These are phyloP conservation scores for Rhingia rostrata DNA, from an alignment of 2,888 invertebrate genomes.

Conservation along the genomic window DNA sequence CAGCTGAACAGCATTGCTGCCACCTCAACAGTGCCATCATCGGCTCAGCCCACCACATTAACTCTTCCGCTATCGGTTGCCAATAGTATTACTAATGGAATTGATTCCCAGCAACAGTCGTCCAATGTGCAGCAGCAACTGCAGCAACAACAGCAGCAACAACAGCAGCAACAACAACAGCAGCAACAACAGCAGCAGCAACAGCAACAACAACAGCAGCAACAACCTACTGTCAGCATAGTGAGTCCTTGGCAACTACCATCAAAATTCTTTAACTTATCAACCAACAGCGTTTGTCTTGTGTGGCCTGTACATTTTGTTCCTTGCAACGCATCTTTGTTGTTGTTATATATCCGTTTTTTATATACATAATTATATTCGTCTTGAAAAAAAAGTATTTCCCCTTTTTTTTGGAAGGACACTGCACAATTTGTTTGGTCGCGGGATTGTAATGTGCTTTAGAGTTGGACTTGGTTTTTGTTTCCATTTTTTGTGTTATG, in stretches of 20 bases:
- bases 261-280: conserved; percentile 58
- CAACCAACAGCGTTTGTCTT: conserved; percentile 67
- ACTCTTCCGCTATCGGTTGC: conserved; percentile 75
- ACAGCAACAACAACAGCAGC: conserved; percentile 74
- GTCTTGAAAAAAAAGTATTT: conserved; percentile 39
- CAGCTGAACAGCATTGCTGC: conserved; percentile 69
- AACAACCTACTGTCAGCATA: conserved; percentile 81
- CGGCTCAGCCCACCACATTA: conserved; percentile 75
- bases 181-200: conserved; percentile 73
- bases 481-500: conserved; percentile 12
- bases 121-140: conserved; percentile 77
- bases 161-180: conserved; percentile 72
- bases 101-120: conserved; percentile 77
- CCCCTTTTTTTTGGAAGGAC: conserved; percentile 51
- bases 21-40: conserved; percentile 72
- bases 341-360: conserved; percentile 46
- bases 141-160: conserved; percentile 76
- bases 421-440: conserved; percentile 72
- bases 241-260: conserved; percentile 78
- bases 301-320: conserved; percentile 74
- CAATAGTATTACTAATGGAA: conserved; percentile 78
- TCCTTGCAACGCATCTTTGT: conserved; percentile 74
- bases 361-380: conserved; percentile 10
- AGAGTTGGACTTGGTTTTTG: conserved; percentile 61
- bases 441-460: conserved; percentile 72